phyloP scores from a whole-genome alignment of 2,113 vertebrate genomes.

The Prietella phreatophila region DNA sequence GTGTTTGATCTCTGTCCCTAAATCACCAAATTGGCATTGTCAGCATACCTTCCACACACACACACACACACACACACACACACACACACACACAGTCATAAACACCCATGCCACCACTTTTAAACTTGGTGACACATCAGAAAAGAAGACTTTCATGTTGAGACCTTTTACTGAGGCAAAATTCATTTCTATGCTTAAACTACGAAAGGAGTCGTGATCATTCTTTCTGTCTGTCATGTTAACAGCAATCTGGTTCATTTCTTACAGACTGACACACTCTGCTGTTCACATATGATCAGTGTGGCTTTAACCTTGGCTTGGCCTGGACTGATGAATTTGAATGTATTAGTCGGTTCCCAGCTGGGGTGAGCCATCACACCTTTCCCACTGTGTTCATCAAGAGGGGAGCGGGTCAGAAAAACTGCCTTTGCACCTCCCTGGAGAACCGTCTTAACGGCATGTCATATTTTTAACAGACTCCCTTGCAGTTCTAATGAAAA shows the following conservation, averaged over 20 bases:
- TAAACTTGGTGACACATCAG: neutral
- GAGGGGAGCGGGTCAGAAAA: constrained; percentile 40
- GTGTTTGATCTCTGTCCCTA: constrained; percentile 53
- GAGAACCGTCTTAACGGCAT: constrained; percentile 42
- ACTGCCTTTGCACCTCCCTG: constrained; percentile 32
- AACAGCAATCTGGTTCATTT: constrained; percentile 29
- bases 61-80: constrained; percentile 33
- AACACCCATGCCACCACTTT: constrained; percentile 2
- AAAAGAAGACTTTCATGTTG: neutral
- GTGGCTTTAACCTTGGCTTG: constrained; percentile 32
- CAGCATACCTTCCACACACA: constrained; percentile 54
- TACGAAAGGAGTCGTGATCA: neutral
- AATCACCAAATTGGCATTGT: constrained; percentile 48
- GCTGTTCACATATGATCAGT: constrained; percentile 24
- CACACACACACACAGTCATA: constrained; percentile 29
- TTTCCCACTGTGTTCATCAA: constrained; percentile 44
- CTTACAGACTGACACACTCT: constrained; percentile 31
- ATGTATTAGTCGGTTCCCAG: constrained; percentile 39
- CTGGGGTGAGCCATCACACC: constrained; percentile 39
- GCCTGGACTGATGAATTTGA: constrained; percentile 47
- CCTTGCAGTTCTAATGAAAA: constrained; percentile 51
- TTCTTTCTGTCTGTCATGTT: constrained; percentile 30
- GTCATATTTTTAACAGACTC: constrained; percentile 46
- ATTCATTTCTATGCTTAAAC: constrained; percentile 13
- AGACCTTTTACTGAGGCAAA: neutral